Percentiles rank a stretch among this genome's conserved stretches.
phyloP scores from a whole-genome alignment of 2,113 vertebrate species.

The Numenius arquata region DNA sequence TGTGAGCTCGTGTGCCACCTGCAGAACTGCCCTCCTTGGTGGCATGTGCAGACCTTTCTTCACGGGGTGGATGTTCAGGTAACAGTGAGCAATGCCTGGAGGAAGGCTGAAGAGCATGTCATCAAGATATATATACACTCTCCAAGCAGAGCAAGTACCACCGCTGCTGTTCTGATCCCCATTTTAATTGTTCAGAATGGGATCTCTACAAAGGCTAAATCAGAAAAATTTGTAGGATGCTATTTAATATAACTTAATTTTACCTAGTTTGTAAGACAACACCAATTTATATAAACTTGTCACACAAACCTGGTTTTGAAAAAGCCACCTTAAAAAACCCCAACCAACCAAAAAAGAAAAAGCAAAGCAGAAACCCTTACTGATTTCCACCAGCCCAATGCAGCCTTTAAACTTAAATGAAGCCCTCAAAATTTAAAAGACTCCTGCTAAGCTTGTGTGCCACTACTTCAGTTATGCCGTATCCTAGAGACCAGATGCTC shows the following conservation, averaged over 20 bases:
- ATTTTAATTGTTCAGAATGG: neutral
- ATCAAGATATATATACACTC: neutral
- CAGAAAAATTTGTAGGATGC: accelerated
- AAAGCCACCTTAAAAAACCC: neutral
- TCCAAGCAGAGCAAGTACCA: neutral
- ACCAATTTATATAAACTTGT: accelerated
- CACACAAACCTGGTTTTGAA: neutral
- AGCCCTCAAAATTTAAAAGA: neutral
- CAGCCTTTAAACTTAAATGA: neutral
- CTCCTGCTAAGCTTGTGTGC: neutral
- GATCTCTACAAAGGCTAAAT: neutral
- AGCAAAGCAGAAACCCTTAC: neutral
- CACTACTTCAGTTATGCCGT: neutral
- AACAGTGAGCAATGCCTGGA: neutral
- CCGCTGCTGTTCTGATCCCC: neutral
- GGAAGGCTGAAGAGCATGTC: neutral
- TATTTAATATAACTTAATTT: neutral
- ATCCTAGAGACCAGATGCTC: neutral
- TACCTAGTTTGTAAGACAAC: neutral
- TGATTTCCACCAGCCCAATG: accelerated
- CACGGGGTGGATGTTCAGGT: neutral
- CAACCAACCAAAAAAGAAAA: neutral
- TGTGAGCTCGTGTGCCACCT: neutral
- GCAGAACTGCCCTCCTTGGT: neutral
- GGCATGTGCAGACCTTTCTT: neutral